A percentile compares a stretch with the other conserved stretches of the same genome.
Conservation (phyloP, 2,113 vertebrate species). For the Promerops cafer region DNA sequence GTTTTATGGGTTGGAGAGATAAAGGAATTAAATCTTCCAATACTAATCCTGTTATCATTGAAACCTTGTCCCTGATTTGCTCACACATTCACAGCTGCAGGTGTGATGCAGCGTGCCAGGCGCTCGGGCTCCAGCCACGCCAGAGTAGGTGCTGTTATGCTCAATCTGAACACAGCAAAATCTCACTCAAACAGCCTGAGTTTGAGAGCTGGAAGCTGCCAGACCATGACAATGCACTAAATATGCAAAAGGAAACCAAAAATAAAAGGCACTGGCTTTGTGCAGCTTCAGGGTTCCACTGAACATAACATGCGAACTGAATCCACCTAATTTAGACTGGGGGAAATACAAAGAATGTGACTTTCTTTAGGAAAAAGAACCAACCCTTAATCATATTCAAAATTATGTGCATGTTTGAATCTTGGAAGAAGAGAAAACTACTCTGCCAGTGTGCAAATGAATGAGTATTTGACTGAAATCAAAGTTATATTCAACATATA, state of each 20-base stretch:
- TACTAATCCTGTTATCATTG: not conserved
- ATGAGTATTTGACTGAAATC: not conserved
- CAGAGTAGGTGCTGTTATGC: not conserved
- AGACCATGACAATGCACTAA: not conserved
- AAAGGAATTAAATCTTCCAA: not conserved
- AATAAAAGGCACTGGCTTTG: not conserved
- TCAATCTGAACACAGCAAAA: not conserved
- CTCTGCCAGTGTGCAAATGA: not conserved
- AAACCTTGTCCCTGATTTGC: not conserved
- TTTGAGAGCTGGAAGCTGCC: not conserved
- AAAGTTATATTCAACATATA: not conserved
- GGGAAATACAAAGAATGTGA: not conserved
- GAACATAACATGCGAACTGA: not conserved
- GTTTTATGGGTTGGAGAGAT: not conserved
- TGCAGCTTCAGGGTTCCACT: not conserved
- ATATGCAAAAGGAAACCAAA: not conserved
- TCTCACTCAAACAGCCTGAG: not conserved
- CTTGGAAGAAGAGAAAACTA: not conserved
- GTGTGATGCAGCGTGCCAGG: not conserved
- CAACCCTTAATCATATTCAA: not conserved
- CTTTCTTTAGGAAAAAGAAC: not conserved
- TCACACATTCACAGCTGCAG: not conserved
- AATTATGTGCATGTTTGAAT: not conserved
- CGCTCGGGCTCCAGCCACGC: accelerated
- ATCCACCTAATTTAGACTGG: not conserved